Base-by-base conservation (phyloP, 2,797 vertebrate genomes). In the Sebastes taczanowskii region DNA sequence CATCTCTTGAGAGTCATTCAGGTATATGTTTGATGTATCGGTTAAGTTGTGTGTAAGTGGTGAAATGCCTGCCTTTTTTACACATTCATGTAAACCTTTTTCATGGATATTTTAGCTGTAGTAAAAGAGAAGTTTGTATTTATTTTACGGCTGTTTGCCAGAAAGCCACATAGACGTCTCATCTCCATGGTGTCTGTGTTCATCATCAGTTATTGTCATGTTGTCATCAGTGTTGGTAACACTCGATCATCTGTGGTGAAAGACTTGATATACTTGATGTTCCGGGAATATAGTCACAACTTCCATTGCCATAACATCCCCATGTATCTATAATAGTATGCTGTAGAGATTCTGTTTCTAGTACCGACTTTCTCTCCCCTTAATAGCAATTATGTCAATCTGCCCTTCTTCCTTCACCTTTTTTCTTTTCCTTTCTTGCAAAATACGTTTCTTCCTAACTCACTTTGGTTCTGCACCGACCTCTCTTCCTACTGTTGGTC, bases 401-500 rank as follows among this genome's bases (percentile, higher is more conserved):
- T 25, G 2, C 56, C 55, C 4, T 60, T 9, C 58, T 38, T 65
- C 64, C 27, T 76, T 66, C 38, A 56, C 49, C 30, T 30, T 53
- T 49, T 6, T 20, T 63, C 2, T 59, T 32, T 69, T 25, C 52
- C n/a, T 18, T 11, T 35, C 32, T 10, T 81, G 11, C 20, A 42
- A 64, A 75, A 56, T 4, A 6, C 27, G 20, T 70, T 59, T 34
- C 86, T 82, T 90, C 91, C 86, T 89, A 74, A 89, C 88, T 77
- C 71, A 34, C 79, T 85, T 86, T 85, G 42, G 71, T 83, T 90
- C 49, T 91, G 77, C 75, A 76, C 91, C 94, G 94, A 84, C 88
- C 77, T 94, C 86, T 89, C 93, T 91, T 80, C 87, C 86, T 91
- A 83, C 86, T 86, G 78, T 93, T 77, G 79, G 75, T 76, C 35